A percentile compares a stretch with the other conserved stretches of the same genome.
Conservation (phyloP, 1,140 invertebrate genomes). For the Caenorhabditis tropicalis region DNA sequence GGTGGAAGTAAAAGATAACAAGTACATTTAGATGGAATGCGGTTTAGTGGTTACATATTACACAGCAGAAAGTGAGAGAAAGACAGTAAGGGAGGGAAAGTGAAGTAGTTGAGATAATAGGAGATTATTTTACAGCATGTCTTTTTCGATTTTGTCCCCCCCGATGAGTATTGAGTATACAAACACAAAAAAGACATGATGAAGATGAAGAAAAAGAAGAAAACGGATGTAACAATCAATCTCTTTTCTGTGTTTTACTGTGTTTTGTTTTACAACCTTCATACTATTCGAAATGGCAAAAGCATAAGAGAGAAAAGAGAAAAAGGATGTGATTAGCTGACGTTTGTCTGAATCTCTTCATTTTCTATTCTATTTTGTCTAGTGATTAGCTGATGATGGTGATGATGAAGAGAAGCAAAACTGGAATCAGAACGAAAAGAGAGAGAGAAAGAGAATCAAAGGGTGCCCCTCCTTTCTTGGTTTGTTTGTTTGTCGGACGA, state of each 20-base stretch:
- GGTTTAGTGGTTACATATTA: conserved; percentile 42
- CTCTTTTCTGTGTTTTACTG: conserved; percentile 33
- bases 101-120: conserved; percentile 45
- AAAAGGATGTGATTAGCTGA: conserved; percentile 45
- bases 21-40: conserved; percentile 34
- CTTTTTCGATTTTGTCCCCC: conserved; percentile 23
- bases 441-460: neutral
- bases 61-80: conserved; percentile 37
- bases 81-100: conserved; percentile 15
- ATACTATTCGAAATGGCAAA: conserved; percentile 40
- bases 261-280: conserved; percentile 42
- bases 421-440: neutral
- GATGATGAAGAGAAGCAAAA: conserved; percentile 21
- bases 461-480: conserved; percentile 38
- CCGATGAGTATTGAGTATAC: conserved; percentile 17
- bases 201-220: neutral
- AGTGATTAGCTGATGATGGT: conserved; percentile 38
- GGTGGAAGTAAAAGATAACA: neutral
- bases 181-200: neutral
- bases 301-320: conserved; percentile 15
- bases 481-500: conserved; percentile 31
- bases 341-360: neutral
- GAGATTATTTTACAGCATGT: conserved; percentile 42
- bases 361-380: neutral
- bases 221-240: conserved; percentile 42